A percentile compares a stretch with the other conserved stretches of the same genome.
Evolutionary conservation across 2,888 invertebrate species (phyloP).

Genomic region (Palloptera scutellata): DNA sequence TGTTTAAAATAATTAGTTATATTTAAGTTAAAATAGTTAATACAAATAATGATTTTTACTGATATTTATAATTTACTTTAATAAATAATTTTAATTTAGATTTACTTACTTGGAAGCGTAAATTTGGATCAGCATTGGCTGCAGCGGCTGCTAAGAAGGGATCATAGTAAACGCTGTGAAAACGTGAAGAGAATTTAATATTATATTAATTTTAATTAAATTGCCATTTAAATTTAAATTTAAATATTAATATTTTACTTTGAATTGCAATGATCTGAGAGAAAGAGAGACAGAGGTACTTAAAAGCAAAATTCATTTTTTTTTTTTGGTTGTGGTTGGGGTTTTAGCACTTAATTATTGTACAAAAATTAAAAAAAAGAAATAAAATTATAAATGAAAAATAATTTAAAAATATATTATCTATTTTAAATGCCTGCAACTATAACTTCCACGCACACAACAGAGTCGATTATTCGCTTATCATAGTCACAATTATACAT

Average conservation of each 20-base stretch:
- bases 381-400: conserved; percentile 7
- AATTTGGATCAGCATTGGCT: conserved; percentile 83
- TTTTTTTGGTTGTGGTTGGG: neutral
- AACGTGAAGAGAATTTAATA: conserved; percentile 17
- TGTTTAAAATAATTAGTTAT: conserved; percentile 9
- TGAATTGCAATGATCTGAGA: neutral
- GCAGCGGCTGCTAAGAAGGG: conserved; percentile 91
- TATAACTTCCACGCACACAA: too few species aligned
- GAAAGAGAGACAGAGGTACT: conserved; percentile 44
- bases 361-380: conserved; percentile 20
- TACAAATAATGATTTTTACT: conserved; percentile 3
- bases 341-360: too few species aligned
- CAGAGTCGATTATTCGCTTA: too few species aligned
- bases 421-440: too few species aligned
- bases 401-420: too few species aligned
- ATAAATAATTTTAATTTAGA: conserved; percentile 20
- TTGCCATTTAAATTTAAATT: neutral
- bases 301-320: conserved; percentile 61
- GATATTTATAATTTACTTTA: conserved; percentile 12
- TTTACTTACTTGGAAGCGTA: conserved; percentile 85
- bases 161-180: conserved; percentile 88
- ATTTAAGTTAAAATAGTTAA: conserved; percentile 14
- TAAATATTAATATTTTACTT: neutral
- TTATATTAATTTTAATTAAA: neutral
- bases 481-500: too few species aligned